Evolutionary conservation across 2,797 vertebrate genomes (phyloP).

Genomic region (Chaenodraco wilsoni): DNA sequence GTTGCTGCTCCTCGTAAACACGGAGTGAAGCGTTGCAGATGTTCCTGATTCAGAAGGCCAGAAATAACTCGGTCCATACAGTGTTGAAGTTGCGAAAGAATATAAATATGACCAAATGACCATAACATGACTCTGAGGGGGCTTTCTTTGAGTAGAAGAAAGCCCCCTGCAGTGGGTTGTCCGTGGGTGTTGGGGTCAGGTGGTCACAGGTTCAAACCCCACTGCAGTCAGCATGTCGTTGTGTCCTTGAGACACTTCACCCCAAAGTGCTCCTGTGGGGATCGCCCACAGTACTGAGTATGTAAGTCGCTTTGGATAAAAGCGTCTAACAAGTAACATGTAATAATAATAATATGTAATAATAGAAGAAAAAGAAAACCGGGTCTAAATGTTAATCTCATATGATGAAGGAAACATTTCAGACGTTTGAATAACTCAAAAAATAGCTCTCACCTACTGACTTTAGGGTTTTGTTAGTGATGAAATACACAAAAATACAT

Average conservation of each 20-base stretch:
- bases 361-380: background rate
- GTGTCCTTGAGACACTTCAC: too few species aligned
- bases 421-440: background rate
- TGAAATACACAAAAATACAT: conserved; percentile 7
- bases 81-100: conserved; percentile 42
- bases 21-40: conserved; percentile 29
- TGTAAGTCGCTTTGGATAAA: too few species aligned
- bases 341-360: too few species aligned
- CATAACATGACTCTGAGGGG: background rate
- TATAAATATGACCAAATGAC: conserved; percentile 28
- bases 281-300: too few species aligned
- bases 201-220: too few species aligned
- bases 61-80: conserved; percentile 21
- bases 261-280: too few species aligned
- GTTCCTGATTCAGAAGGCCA: conserved; percentile 11
- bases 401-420: background rate
- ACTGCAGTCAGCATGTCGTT: too few species aligned
- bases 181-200: too few species aligned
- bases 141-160: conserved; percentile 1
- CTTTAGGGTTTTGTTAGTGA: background rate
- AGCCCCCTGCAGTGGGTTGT: too few species aligned
- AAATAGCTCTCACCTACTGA: background rate
- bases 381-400: background rate
- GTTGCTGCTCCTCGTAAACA: conserved; percentile 22
- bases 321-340: too few species aligned